These are phyloP conservation scores for Sardina pilchardus DNA, from an alignment of 2,113 vertebrate genomes.

Conservation along the genomic window DNA sequence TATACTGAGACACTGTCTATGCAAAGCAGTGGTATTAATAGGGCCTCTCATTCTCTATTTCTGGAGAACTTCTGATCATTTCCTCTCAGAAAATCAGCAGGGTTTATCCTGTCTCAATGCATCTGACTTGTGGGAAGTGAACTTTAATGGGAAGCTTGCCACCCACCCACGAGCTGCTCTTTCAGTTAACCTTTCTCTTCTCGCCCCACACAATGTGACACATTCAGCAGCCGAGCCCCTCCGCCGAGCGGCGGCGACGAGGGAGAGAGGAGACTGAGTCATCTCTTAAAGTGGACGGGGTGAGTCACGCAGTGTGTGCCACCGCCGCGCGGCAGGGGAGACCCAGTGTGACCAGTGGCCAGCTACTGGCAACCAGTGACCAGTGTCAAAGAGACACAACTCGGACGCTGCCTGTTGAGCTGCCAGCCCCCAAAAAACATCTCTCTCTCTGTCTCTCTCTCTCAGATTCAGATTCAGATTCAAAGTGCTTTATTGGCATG, in stretches of 20 bases:
- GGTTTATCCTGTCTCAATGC: not conserved
- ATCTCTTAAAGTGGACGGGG: conserved; percentile 10
- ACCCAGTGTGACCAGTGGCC: not conserved
- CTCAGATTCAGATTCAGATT: too few species aligned
- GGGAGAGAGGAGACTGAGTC: not conserved
- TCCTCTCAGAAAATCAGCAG: not conserved
- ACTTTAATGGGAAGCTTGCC: conserved; percentile 16
- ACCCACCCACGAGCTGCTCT: conserved; percentile 9
- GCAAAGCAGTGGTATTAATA: not conserved
- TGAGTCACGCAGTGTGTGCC: not conserved
- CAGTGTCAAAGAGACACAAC: not conserved
- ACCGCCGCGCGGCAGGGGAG: not conserved
- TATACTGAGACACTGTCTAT: not conserved
- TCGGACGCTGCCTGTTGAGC: not conserved
- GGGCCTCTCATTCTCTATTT: not conserved
- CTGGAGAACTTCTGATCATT: not conserved
- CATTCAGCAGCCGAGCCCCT: not conserved
- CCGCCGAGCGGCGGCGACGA: not conserved
- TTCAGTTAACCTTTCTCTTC: conserved; percentile 14
- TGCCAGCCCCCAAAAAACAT: not conserved
- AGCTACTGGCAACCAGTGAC: not conserved
- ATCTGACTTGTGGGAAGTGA: not conserved
- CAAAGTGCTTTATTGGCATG: too few species aligned
- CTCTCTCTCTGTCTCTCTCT: too few species aligned
- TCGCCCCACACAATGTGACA: conserved; percentile 16